These are phyloP conservation scores for Drosophila baimaii DNA, from an alignment of 1,140 invertebrate species.

Conservation along the genomic window DNA sequence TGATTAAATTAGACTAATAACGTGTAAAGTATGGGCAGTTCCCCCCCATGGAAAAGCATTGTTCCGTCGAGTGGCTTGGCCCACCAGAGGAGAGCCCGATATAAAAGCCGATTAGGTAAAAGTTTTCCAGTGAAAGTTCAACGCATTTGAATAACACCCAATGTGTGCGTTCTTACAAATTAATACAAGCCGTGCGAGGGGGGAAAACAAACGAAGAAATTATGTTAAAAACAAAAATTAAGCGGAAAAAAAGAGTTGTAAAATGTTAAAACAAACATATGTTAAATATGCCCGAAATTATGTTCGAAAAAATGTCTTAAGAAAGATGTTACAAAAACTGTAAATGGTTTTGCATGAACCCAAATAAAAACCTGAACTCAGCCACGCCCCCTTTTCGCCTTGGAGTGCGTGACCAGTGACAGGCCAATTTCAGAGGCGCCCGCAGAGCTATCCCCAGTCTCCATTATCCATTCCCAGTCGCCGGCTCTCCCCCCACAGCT, in stretches of 20 bases:
- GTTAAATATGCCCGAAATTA: constrained; percentile 34
- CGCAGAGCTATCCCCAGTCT: constrained; percentile 55
- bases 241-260: constrained; percentile 54
- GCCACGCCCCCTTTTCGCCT: constrained; percentile 28
- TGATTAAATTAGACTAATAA: constrained; percentile 80
- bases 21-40: constrained; percentile 70
- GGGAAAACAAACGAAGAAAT: constrained; percentile 56
- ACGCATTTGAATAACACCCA: constrained; percentile 59
- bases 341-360: constrained; percentile 66
- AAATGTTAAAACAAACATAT: constrained; percentile 55
- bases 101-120: constrained; percentile 60
- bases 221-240: constrained; percentile 28
- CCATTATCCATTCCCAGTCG: constrained; percentile 31
- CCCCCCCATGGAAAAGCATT: constrained; percentile 10
- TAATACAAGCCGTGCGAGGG: constrained; percentile 54
- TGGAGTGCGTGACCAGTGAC: constrained; percentile 60
- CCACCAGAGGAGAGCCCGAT: constrained; percentile 62
- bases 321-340: constrained; percentile 62
- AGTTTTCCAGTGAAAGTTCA: constrained; percentile 71
- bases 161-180: constrained; percentile 69
- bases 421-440: constrained; percentile 75
- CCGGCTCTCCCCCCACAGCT: too few species aligned
- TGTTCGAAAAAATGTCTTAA: constrained; percentile 48
- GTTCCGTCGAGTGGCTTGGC: constrained; percentile 32
- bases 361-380: too few species aligned